Evolutionary conservation across 1,140 invertebrate genomes (phyloP).

Genomic region (Cydia strobilella): DNA sequence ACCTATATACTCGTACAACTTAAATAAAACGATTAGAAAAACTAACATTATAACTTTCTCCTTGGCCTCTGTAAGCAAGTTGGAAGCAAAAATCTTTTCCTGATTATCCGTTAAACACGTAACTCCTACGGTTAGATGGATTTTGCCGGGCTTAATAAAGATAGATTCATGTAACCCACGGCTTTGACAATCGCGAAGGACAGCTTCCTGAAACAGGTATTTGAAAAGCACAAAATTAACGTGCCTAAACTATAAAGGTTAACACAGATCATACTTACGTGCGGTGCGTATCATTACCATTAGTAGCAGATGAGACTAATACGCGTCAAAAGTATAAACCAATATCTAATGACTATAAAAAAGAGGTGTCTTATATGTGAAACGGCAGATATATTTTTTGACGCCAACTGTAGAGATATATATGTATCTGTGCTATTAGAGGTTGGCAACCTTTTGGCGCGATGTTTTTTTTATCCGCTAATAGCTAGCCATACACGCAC

Average conservation of each 20-base stretch:
- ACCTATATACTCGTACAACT: too few species aligned
- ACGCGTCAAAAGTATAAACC: neutral
- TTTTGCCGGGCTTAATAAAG: conserved; percentile 86
- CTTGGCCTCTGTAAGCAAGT: conserved; percentile 61
- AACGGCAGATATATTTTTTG: too few species aligned
- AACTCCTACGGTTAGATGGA: conserved; percentile 90
- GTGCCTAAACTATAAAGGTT: too few species aligned
- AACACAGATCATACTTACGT: too few species aligned
- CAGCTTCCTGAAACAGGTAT: conserved; percentile 59
- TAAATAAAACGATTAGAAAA: neutral
- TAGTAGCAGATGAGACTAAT: neutral
- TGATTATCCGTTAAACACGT: conserved; percentile 85
- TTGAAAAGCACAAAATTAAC: neutral
- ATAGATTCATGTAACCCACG: conserved; percentile 84
- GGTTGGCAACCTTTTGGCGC: neutral
- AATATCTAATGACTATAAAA: too few species aligned
- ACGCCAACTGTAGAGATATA: too few species aligned
- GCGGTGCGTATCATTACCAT: too few species aligned
- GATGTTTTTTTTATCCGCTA: neutral
- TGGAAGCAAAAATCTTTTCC: conserved; percentile 78
- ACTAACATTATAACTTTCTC: conserved; percentile 61
- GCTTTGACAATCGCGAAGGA: conserved; percentile 73
- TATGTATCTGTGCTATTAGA: neutral
- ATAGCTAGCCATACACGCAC: too few species aligned
- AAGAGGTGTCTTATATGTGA: too few species aligned